Base-by-base conservation (phyloP, 2,888 invertebrate genomes). In the Lamellibrachia columna region DNA sequence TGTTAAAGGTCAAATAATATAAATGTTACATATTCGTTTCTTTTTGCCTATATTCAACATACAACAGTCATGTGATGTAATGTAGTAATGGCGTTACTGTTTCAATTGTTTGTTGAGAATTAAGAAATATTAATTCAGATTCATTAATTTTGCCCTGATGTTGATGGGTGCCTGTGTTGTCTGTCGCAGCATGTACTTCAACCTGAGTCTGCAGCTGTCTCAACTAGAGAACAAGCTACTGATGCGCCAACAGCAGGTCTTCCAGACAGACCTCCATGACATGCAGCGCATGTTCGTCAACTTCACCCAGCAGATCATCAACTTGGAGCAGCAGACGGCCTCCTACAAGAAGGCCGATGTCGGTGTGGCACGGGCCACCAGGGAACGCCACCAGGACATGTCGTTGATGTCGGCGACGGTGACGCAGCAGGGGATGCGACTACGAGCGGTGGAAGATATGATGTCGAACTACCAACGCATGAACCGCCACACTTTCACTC, bases 271-370 rank as follows among this genome's bases (percentile, higher is more conserved):
- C 53, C 93, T 95, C 53, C 95, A 95, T 91, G 94, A 95, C 8
- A 94, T 95, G 0, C 93, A 95, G 28, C 94, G 92, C 52, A 91
- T 93, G 6, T 93, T 94, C 92, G 40, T 95, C 3, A 96, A 95
- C 93, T 95, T 96, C 93, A 95, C 95, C 2, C 95, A 95, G 92
- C 95, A 95, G 93, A 95, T 98, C 53, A 53, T 91, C 53, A 40
- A 92, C 52, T 40, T 93, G 53, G 91, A 93, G 53, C 92, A 93
- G 52, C 40, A 53, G 90, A 75, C 60, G 15, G 53, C 40, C 11
- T 40, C 90, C 7, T 53, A 28, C 28, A 90, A 55, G 52, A 22
- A 90, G 22, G 53, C 53, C n/a, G 90, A 58, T 90, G 58, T 53
- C 1, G 9, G 55, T 75, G 40, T 28, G 15, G 53, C 92, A 90